Evolutionary conservation across 2,888 invertebrate genomes (phyloP), one percentile per base, ranked within the genome.

Genomic region (Heliothis peltigera): DNA sequence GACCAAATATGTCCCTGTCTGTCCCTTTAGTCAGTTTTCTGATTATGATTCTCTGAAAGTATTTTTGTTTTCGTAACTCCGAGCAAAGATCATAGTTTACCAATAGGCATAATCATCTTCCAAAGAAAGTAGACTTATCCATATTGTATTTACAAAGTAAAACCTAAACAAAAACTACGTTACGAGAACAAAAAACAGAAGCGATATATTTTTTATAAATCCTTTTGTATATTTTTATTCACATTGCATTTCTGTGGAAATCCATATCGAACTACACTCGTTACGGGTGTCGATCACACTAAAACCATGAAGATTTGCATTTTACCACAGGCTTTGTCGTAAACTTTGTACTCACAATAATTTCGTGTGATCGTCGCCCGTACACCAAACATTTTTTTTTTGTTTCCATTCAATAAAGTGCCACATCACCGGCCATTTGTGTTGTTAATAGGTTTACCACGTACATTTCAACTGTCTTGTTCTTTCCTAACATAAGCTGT

Each of bases 401-500:
- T 65, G 44, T 77, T 64, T 42, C 49, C 43, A 60, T 67, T 64
- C 39, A 57, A 61, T 53, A 43, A 59, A 64, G 54, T 67, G 64
- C 64, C 78, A 66, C 49, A 66, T 66, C 74, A 70, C 46, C 51
- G 58, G 49, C 65, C 56, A 61, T 71, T 77, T 70, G 48, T 63
- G 57, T 62, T 57, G 65, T 44, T 63, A 42, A 55, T 70, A 70
- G 47, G 61, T 71, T 69, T 46, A 49, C 48, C 44, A 65, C 79
- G 67, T 77, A 67, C 66, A 76, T 78, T 77, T 67, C 64, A 55
- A 72, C 68, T 72, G 75, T 80, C 68, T 72, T 75, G 74, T 80
- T 70, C 68, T 74, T 72, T 74, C 66, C 68, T 72, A 77, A 79
- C 75, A 75, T 75, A 59, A 60, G 68, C 74, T 83, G 74, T 84